Evolutionary conservation across 2,113 vertebrate species (phyloP).

Genomic region (Suncus etruscus): DNA sequence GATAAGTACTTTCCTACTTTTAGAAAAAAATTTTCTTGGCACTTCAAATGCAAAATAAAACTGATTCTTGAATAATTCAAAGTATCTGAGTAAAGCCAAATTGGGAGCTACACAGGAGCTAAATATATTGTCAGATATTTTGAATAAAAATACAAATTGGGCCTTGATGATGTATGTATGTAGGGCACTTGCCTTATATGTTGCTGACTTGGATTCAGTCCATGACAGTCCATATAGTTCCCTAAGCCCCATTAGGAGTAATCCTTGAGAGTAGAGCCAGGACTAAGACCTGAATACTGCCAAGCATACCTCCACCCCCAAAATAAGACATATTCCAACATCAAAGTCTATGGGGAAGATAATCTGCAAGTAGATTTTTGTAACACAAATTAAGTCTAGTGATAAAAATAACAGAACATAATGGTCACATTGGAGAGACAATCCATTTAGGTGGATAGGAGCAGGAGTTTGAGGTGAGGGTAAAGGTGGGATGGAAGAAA

Average conservation of each 20-base stretch:
- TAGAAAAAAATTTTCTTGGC: not conserved
- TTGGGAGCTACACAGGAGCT: not conserved
- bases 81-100: not conserved
- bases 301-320: too few species aligned
- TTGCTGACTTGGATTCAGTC: too few species aligned
- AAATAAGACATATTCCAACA: not conserved
- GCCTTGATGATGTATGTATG: too few species aligned
- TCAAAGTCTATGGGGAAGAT: not conserved
- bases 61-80: not conserved
- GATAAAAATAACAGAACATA: not conserved
- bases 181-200: too few species aligned
- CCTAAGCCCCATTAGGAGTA: too few species aligned
- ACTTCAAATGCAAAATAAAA: conserved; percentile 60
- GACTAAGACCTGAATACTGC: too few species aligned
- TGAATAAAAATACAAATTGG: not conserved
- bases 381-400: not conserved
- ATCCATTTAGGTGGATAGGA: not conserved
- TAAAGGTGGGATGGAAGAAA: too few species aligned
- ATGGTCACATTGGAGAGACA: not conserved
- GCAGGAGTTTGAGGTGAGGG: not conserved
- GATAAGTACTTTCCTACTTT: not conserved
- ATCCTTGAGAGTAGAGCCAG: too few species aligned
- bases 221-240: too few species aligned
- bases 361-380: not conserved
- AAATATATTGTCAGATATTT: not conserved